Evolutionary conservation across 2,797 vertebrate genomes (phyloP).

Genomic region (Lithobates pipiens): DNA sequence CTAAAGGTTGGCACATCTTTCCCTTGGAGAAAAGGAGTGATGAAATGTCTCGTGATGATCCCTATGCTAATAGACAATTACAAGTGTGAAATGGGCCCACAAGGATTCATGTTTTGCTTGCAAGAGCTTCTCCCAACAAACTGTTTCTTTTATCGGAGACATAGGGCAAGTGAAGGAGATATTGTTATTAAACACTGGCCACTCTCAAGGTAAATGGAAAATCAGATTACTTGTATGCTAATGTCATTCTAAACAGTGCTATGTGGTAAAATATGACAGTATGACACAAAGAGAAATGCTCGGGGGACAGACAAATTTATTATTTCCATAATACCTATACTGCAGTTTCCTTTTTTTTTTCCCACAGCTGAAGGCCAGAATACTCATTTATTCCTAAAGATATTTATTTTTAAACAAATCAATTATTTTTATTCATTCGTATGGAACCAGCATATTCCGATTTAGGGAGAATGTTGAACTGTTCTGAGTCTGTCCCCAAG

Average conservation of each 20-base stretch:
- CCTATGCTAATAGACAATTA: conserved; percentile 65
- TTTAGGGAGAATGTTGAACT: too few species aligned
- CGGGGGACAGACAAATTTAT: too few species aligned
- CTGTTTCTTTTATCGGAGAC: conserved; percentile 29
- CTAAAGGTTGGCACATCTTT: conserved; percentile 64
- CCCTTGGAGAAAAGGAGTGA: conserved; percentile 63
- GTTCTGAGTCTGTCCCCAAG: too few species aligned
- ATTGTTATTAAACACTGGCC: neutral
- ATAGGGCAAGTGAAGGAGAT: conserved; percentile 45
- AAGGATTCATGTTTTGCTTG: conserved; percentile 52
- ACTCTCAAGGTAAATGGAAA: conserved; percentile 2
- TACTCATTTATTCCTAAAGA: too few species aligned
- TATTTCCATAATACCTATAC: too few species aligned
- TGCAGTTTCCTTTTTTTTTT: too few species aligned
- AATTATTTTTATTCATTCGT: too few species aligned
- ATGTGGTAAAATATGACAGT: neutral
- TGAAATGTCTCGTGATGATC: conserved; percentile 66
- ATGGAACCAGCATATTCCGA: too few species aligned
- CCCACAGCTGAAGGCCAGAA: too few species aligned
- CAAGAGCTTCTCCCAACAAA: neutral
- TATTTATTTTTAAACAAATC: too few species aligned
- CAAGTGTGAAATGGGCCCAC: conserved; percentile 46
- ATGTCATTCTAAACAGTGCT: neutral
- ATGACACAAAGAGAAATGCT: neutral
- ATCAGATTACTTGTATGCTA: conserved; percentile 11